phyloP scores from a whole-genome alignment of 1,140 invertebrate species.

The Aphelenchoides avenae region DNA sequence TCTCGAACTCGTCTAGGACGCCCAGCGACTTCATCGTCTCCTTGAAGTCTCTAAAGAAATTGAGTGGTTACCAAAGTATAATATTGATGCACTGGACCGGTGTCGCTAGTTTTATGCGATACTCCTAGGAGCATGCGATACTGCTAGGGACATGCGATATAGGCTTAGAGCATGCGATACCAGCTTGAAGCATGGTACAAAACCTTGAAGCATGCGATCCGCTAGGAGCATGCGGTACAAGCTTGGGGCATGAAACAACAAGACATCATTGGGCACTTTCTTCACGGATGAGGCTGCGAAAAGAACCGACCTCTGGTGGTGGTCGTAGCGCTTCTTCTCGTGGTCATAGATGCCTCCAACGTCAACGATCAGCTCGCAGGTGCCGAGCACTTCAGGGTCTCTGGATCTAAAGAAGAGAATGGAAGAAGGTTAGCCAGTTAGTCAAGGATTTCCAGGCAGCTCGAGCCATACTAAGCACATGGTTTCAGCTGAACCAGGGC shows the following conservation, averaged over 20 bases:
- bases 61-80: background rate
- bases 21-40: slow-evolving; percentile 67
- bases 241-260: slow-evolving; percentile 16
- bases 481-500: too few species aligned
- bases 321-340: slow-evolving; percentile 76
- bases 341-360: slow-evolving; percentile 85
- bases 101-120: background rate
- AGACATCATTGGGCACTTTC: background rate
- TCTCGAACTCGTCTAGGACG: slow-evolving; percentile 60
- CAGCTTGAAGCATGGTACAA: too few species aligned
- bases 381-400: slow-evolving; percentile 68
- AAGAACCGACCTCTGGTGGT: slow-evolving; percentile 76
- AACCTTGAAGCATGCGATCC: too few species aligned
- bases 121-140: background rate
- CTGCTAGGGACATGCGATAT: too few species aligned
- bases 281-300: background rate
- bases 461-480: too few species aligned
- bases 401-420: slow-evolving; percentile 68
- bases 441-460: too few species aligned
- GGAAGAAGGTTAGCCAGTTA: too few species aligned
- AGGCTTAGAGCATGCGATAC: too few species aligned
- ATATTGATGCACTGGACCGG: slow-evolving; percentile 4
- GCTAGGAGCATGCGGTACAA: too few species aligned
- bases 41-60: slow-evolving; percentile 67
- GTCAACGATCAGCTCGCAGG: slow-evolving; percentile 91